Evolutionary conservation across 2,888 invertebrate species (phyloP).

Genomic region (Amiota mariae): DNA sequence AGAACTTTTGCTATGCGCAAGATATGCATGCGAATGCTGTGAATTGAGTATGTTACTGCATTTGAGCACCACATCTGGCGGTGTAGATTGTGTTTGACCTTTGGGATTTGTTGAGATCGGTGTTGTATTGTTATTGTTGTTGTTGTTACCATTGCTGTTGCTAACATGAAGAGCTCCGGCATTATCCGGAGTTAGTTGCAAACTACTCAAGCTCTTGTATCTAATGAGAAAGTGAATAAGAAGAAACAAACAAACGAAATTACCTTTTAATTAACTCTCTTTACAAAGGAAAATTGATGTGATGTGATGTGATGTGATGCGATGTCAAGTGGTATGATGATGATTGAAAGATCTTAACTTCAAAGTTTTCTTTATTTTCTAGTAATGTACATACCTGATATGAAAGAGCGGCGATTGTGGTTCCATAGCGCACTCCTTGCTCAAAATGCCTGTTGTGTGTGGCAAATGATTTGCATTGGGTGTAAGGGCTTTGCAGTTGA

Average conservation of each 20-base stretch:
- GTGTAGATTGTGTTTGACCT: constrained; percentile 57
- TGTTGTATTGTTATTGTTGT: constrained; percentile 67
- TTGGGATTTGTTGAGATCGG: constrained; percentile 73
- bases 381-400: constrained; percentile 71
- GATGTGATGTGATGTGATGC: neutral
- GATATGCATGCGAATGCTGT: constrained; percentile 52
- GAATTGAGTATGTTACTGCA: constrained; percentile 65
- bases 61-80: constrained; percentile 70
- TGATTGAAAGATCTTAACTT: neutral
- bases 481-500: constrained; percentile 63
- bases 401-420: constrained; percentile 74
- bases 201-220: constrained; percentile 74
- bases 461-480: constrained; percentile 71
- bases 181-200: constrained; percentile 73
- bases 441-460: constrained; percentile 53
- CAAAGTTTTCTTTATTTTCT: neutral
- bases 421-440: constrained; percentile 62
- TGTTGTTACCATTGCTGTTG: constrained; percentile 30
- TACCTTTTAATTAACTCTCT: neutral
- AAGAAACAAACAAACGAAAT: constrained; percentile 25
- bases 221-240: constrained; percentile 48
- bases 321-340: neutral
- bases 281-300: neutral
- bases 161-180: constrained; percentile 46
- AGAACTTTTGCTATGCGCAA: constrained; percentile 65